Conservation (phyloP, 1,140 invertebrate species). For the Sarcophaga peregrina region DNA sequence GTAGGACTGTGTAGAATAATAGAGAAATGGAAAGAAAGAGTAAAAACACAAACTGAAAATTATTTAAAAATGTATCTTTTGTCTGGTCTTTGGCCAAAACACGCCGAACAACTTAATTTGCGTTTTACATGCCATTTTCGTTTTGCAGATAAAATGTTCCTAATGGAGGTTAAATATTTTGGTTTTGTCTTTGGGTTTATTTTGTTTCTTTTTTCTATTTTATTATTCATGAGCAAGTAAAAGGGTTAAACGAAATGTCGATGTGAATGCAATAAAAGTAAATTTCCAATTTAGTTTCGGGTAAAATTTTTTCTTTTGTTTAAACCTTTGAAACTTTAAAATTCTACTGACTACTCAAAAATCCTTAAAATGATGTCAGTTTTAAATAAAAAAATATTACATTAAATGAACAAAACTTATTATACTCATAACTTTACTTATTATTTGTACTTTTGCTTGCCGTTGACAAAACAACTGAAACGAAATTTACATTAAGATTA, state of each 20-base stretch:
- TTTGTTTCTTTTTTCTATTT: background rate
- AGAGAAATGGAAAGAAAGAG: too few relatives aligned
- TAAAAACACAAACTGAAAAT: too few relatives aligned
- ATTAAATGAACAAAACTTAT: slow-evolving; percentile 23
- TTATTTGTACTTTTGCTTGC: background rate
- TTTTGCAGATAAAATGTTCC: background rate
- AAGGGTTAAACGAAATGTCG: background rate
- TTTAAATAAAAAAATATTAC: background rate
- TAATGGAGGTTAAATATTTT: background rate
- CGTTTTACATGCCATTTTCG: background rate
- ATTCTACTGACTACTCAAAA: too few relatives aligned
- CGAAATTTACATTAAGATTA: slow-evolving; percentile 35
- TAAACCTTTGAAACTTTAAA: too few relatives aligned
- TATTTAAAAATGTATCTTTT: too few relatives aligned
- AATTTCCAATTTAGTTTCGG: too few relatives aligned
- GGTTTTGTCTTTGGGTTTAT: background rate
- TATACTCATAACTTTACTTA: background rate
- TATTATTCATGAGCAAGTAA: background rate
- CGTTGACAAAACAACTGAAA: background rate
- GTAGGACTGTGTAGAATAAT: too few relatives aligned
- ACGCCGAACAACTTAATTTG: background rate
- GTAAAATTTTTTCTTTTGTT: too few relatives aligned
- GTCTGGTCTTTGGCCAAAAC: background rate
- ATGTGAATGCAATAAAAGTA: too few relatives aligned
- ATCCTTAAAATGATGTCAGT: too few relatives aligned